Conservation (phyloP, 1,140 invertebrate species). For the Zaprionus davidi region DNA sequence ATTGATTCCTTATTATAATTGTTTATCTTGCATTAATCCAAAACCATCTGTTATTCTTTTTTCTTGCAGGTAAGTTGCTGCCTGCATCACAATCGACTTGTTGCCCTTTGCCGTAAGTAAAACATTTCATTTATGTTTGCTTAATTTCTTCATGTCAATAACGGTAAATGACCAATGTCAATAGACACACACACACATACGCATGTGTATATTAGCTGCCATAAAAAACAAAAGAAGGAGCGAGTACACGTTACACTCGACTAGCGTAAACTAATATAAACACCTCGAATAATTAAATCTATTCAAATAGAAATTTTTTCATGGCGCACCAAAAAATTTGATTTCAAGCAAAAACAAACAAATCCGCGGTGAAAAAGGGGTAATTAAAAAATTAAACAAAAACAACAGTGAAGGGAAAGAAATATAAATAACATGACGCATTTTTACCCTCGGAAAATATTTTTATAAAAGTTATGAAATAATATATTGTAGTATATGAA, state of each 20-base stretch:
- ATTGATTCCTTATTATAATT: conserved; percentile 22
- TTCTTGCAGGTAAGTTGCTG: conserved; percentile 61
- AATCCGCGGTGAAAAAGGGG: not conserved
- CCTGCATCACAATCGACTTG: conserved; percentile 4
- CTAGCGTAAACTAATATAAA: conserved; percentile 21
- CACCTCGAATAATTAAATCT: conserved; percentile 27
- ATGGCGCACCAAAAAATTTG: not conserved
- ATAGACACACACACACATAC: not conserved
- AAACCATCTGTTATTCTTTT: not conserved
- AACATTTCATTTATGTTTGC: conserved; percentile 29
- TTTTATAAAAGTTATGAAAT: not conserved
- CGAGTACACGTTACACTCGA: not conserved
- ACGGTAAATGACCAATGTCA: conserved; percentile 23
- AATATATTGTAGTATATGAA: not conserved
- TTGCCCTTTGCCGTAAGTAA: conserved; percentile 37
- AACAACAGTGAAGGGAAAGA: not conserved
- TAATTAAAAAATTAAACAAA: not conserved
- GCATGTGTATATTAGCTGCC: not conserved
- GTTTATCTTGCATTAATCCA: conserved; percentile 17
- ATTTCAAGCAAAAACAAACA: not conserved
- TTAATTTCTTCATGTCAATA: conserved; percentile 31
- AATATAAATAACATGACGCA: not conserved
- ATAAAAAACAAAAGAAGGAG: not conserved
- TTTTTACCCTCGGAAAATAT: not conserved
- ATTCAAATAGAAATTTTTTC: conserved; percentile 8